Conservation (phyloP, 53 echinoderm and acorn worm species). For the Hippasteria phrygiana region DNA sequence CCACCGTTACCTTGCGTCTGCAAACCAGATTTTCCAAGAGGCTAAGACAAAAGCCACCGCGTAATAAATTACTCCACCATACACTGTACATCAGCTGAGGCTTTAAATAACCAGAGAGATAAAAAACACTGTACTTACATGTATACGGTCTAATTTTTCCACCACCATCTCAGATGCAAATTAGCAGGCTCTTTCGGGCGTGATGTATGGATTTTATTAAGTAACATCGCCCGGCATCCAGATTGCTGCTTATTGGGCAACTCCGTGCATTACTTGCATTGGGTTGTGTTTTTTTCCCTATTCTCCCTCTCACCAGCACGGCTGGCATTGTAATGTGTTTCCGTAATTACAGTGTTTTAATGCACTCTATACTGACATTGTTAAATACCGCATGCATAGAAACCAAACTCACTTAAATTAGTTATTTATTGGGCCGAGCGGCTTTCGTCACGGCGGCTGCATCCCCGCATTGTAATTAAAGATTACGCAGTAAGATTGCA, state of each 20-base stretch:
- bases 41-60: slow-evolving; percentile 9
- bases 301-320: background rate
- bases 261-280: slow-evolving; percentile 54
- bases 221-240: slow-evolving; percentile 15
- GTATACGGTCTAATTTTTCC: background rate
- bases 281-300: background rate
- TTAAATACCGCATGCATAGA: slow-evolving; percentile 54
- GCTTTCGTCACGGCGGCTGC: background rate
- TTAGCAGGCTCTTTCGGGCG: slow-evolving; percentile 60
- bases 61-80: slow-evolving; percentile 12
- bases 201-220: slow-evolving; percentile 68
- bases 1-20: slow-evolving; percentile 17
- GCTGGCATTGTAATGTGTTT: slow-evolving; percentile 57
- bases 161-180: slow-evolving; percentile 45
- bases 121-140: background rate
- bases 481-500: slow-evolving; percentile 5
- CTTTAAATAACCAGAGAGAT: background rate
- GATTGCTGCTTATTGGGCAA: slow-evolving; percentile 43
- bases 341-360: slow-evolving; percentile 58
- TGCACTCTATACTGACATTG: slow-evolving; percentile 7
- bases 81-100: background rate
- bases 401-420: slow-evolving; percentile 52
- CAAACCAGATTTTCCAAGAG: background rate
- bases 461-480: slow-evolving; percentile 36
- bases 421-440: slow-evolving; percentile 59